A percentile compares a stretch with the other conserved stretches of the same genome.
Evolutionary conservation across 1,140 invertebrate species (phyloP).

Genomic region (Zaprionus camerounensis): DNA sequence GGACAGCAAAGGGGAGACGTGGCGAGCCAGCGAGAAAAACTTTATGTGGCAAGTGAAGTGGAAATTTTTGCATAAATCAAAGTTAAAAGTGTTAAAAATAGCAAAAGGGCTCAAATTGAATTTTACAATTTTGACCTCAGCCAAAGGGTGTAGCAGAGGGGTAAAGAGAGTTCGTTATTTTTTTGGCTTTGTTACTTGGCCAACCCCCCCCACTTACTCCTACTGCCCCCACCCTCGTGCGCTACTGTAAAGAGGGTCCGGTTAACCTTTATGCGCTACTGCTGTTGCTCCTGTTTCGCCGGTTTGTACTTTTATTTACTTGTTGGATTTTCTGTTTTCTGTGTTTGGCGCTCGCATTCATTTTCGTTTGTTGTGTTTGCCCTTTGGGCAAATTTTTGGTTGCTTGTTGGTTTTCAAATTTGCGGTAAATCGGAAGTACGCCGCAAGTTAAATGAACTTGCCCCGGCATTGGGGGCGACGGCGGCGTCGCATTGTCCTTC

Average conservation of each 20-base stretch:
- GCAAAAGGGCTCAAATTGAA: constrained; percentile 74
- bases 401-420: constrained; percentile 81
- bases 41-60: constrained; percentile 74
- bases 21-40: constrained; percentile 31
- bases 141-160: background rate
- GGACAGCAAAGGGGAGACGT: background rate
- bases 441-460: constrained; percentile 81
- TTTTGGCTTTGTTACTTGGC: constrained; percentile 7
- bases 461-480: constrained; percentile 22
- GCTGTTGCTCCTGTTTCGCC: background rate
- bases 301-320: constrained; percentile 65
- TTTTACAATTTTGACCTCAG: constrained; percentile 60
- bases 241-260: constrained; percentile 20
- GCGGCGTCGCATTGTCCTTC: constrained; percentile 54
- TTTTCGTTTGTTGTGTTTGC: constrained; percentile 59
- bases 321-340: constrained; percentile 60
- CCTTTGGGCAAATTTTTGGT: constrained; percentile 75
- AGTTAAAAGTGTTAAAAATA: constrained; percentile 78
- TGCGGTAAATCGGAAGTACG: constrained; percentile 80
- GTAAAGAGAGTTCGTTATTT: background rate
- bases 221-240: background rate
- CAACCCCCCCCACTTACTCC: constrained; percentile 11
- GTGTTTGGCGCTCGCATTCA: constrained; percentile 32
- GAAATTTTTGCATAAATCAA: constrained; percentile 81
- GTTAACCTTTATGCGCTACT: constrained; percentile 46